Evolutionary conservation across 2,113 vertebrate species (phyloP).

Genomic region (Enhydra lutris): DNA sequence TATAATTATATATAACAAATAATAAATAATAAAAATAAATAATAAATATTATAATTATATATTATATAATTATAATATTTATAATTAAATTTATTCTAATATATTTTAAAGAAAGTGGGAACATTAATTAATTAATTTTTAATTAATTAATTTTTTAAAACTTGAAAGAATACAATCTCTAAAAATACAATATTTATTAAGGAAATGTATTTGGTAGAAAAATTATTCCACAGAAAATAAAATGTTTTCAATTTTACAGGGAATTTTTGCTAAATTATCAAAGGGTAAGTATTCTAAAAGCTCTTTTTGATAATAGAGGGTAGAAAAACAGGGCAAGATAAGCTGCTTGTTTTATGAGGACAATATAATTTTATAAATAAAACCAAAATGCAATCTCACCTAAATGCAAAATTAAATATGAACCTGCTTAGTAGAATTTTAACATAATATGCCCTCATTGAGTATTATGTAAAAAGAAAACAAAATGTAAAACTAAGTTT

Average conservation of each 20-base stretch:
- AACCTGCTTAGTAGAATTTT: neutral
- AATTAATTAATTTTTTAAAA: neutral
- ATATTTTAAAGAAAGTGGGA: neutral
- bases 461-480: neutral
- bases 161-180: neutral
- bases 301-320: neutral
- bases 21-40: too few relatives aligned
- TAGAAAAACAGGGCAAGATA: neutral
- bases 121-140: neutral
- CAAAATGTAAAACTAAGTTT: neutral
- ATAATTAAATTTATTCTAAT: neutral
- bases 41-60: too few relatives aligned
- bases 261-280: neutral
- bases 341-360: neutral
- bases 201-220: neutral
- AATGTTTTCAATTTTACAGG: neutral
- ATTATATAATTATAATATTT: too few relatives aligned
- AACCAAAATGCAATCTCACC: neutral
- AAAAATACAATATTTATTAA: neutral
- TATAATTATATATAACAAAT: too few relatives aligned
- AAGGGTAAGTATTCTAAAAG: neutral
- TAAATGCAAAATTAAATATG: neutral
- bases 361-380: neutral
- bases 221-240: neutral
- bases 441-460: neutral